A percentile compares a stretch with the other conserved stretches of the same genome.
phyloP scores from a whole-genome alignment of 2,888 invertebrate genomes.

The Julus scandinavius region DNA sequence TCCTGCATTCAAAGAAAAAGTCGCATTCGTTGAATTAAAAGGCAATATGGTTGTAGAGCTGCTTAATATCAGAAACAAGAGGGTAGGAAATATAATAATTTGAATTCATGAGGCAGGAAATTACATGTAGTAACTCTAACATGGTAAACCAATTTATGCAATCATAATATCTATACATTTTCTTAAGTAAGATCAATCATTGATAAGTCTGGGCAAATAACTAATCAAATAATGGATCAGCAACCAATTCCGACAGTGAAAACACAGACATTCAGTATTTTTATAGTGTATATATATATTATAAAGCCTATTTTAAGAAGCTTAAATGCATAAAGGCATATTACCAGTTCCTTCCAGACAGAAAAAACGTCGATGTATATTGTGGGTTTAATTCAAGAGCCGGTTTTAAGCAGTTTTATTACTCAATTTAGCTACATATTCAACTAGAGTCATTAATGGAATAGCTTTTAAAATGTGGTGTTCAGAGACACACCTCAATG shows the following conservation, averaged over 20 bases:
- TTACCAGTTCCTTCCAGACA: background rate
- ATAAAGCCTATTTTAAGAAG: background rate
- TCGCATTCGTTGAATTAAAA: background rate
- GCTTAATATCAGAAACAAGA: too few relatives aligned
- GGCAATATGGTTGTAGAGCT: background rate
- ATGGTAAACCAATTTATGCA: too few relatives aligned
- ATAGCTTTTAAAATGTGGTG: background rate
- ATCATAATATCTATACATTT: background rate
- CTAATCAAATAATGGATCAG: background rate
- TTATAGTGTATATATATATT: background rate
- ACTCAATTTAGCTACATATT: background rate
- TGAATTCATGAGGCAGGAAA: conserved; percentile 4
- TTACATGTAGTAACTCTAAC: too few relatives aligned
- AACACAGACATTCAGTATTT: background rate
- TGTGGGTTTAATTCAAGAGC: background rate
- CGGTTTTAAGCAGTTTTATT: background rate
- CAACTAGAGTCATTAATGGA: background rate
- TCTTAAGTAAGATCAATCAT: background rate
- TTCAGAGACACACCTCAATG: too few relatives aligned
- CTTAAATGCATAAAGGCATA: background rate
- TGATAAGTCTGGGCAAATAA: background rate
- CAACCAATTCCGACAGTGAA: background rate
- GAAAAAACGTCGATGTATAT: background rate
- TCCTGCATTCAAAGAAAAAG: background rate
- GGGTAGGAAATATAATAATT: too few relatives aligned